Base-by-base conservation (phyloP, 2,113 vertebrate genomes). In the Xiphias gladius region DNA sequence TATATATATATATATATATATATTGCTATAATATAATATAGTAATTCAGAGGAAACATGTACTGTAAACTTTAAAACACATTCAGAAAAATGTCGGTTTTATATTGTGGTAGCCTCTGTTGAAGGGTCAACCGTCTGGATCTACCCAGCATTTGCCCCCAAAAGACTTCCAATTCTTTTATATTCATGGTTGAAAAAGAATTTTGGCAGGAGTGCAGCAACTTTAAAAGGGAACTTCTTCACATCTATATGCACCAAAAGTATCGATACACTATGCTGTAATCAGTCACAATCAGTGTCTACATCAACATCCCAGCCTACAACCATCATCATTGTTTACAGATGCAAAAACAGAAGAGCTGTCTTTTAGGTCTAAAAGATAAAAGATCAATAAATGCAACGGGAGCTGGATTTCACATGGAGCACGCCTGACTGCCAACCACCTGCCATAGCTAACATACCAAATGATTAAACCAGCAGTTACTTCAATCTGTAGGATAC, bases 311-410 rank as follows among this genome's bases (percentile, higher is more conserved):
- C 11, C 1, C 16, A 54, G 12, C 17, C 24, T 20, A 57, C 61
- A 46, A 39, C 32, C 48, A 58, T n/a, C 52, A 77, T 76, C 76
- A 63, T 58, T 71, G 70, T 83, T 74, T 77, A 72, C 66, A 83
- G 80, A 86, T 37, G 79, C 77, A 85, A 85, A 88, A 82, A 91
- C 85, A 90, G 90, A 91, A 85, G 26, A 66, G 65, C 79, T 65
- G 61, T 73, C 54, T 88, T 79, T 46, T 76, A 63, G 54, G 80
- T 69, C 73, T 67, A 48, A 76, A 79, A 72, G 61, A 90, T 80
- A 71, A 82, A 68, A 80, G 88, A 94, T 94, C 91, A 82, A 93
- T 92, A 88, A 78, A 79, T 28, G 19, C 88, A 91, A 83, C 86
- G 63, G 89, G 65, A 86, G 88, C 52, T 80, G 63, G 71, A 89